A percentile compares a stretch with the other conserved stretches of the same genome.
phyloP scores from a whole-genome alignment of 2,113 vertebrate genomes.

The Pipa parva region DNA sequence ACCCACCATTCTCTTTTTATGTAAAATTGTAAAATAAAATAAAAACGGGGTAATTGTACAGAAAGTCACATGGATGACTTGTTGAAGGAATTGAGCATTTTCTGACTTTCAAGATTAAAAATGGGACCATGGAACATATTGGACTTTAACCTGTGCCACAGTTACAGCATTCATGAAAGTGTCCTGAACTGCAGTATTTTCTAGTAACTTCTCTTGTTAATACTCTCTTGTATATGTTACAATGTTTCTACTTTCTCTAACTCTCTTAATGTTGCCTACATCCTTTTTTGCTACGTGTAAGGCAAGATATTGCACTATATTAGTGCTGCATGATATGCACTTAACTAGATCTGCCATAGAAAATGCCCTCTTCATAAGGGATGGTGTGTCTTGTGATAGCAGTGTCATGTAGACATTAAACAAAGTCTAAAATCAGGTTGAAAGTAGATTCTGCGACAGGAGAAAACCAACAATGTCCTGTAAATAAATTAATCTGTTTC shows the following conservation, averaged over 20 bases:
- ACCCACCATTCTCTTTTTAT: slow-evolving; percentile 51
- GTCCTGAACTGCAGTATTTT: slow-evolving; percentile 66
- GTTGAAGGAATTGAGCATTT: slow-evolving; percentile 46
- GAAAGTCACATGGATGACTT: slow-evolving; percentile 27
- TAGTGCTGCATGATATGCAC: slow-evolving; percentile 98
- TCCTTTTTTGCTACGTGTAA: slow-evolving; percentile 72
- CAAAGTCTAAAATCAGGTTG: slow-evolving; percentile 52
- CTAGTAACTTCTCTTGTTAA: slow-evolving; percentile 64
- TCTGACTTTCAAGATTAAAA: slow-evolving; percentile 54
- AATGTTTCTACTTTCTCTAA: slow-evolving; percentile 67
- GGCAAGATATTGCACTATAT: slow-evolving; percentile 97
- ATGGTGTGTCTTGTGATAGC: slow-evolving; percentile 72
- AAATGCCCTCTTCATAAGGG: slow-evolving; percentile 80
- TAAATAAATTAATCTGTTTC: slow-evolving; percentile 46
- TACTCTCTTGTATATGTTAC: slow-evolving; percentile 63
- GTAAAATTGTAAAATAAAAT: slow-evolving; percentile 44
- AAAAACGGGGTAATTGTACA: slow-evolving; percentile 2
- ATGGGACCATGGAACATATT: slow-evolving; percentile 51
- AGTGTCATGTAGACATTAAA: slow-evolving; percentile 55
- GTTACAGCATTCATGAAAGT: slow-evolving; percentile 48
- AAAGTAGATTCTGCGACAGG: slow-evolving; percentile 61
- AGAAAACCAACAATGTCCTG: slow-evolving; percentile 53
- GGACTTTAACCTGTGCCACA: slow-evolving; percentile 52
- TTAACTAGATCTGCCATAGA: slow-evolving; percentile 85
- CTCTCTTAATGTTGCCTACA: slow-evolving; percentile 69